Base-by-base conservation (phyloP, 2,113 vertebrate genomes). In the Tetrax tetrax region DNA sequence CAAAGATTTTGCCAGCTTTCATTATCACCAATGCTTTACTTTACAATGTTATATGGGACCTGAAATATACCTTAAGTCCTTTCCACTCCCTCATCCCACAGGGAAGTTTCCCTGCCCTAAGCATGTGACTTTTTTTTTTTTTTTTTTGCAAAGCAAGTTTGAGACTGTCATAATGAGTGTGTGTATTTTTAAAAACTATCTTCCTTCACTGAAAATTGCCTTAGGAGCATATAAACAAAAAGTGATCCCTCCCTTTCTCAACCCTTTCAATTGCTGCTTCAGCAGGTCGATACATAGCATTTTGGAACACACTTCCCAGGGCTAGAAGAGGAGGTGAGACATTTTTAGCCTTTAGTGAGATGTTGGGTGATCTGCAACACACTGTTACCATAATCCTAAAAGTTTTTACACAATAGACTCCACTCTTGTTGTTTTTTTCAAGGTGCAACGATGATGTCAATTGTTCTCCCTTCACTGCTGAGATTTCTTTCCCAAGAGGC, bases 271-370 rank as follows among this genome's bases (percentile, higher is more conserved):
- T 31, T 86, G 33, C 38, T 76, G 17, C 14, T 81, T 93, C 43
- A 76, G 48, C 31, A 72, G 35, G 35, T 19, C 0, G 0, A 50
- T 43, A 65, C 4, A 37, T 3, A 35, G 13, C 25, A 59, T 81
- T 87, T 71, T 72, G 38, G 31, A 80, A 31, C 41, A 27, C 3
- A 8, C 12, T 76, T 76, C 48, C 21, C 59, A 37, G 43, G 31
- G 11, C 11, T 69, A 54, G 50, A 76, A 91, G 47, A 25, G 24
- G 23, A 85, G 14, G 9, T 43, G 41, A 51, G 45, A 14, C 1
- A 3, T 38, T 77, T 84, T 79, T 38, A 53, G 3, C 35, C n/a
- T 59, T 75, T 16, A 68, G 7, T 27, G 28, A 56, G 38, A 57
- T 19, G 6, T 43, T 38, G 61, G 28, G 15, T 51, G 17, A 74